These are phyloP conservation scores for Campoplex nolae DNA, from an alignment of 2,888 invertebrate species.

Conservation along the genomic window DNA sequence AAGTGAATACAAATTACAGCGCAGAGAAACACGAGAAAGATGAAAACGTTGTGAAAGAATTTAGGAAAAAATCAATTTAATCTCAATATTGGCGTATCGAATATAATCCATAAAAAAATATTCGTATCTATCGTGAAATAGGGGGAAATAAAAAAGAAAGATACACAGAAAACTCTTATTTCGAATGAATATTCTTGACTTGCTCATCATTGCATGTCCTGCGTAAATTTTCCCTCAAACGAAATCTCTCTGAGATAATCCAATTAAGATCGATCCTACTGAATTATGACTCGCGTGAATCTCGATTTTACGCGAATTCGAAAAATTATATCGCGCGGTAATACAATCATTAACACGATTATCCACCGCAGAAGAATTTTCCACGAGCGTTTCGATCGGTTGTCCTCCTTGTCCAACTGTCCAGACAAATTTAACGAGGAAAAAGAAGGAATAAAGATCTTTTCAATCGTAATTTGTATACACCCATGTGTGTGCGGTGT, in stretches of 20 bases:
- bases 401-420: constrained; percentile 61
- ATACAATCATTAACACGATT: background rate
- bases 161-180: background rate
- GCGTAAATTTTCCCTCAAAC: background rate
- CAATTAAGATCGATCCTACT: background rate
- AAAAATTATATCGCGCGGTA: background rate
- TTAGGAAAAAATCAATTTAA: constrained; percentile 7
- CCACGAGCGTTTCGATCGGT: constrained; percentile 39
- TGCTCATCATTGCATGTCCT: background rate
- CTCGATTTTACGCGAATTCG: background rate
- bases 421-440: constrained; percentile 62
- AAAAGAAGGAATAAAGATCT: constrained; percentile 38
- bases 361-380: constrained; percentile 41
- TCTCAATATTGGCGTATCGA: background rate
- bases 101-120: background rate
- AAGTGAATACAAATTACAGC: constrained; percentile 15
- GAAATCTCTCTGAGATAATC: background rate
- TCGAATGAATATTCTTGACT: background rate
- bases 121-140: background rate
- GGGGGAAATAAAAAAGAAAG: background rate
- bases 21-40: background rate
- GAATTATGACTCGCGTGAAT: constrained; percentile 10
- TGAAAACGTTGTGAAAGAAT: background rate
- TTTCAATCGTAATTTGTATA: background rate
- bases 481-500: background rate